phyloP scores from a whole-genome alignment of 2,888 invertebrate genomes.

The Sceliomorpha sp. region DNA sequence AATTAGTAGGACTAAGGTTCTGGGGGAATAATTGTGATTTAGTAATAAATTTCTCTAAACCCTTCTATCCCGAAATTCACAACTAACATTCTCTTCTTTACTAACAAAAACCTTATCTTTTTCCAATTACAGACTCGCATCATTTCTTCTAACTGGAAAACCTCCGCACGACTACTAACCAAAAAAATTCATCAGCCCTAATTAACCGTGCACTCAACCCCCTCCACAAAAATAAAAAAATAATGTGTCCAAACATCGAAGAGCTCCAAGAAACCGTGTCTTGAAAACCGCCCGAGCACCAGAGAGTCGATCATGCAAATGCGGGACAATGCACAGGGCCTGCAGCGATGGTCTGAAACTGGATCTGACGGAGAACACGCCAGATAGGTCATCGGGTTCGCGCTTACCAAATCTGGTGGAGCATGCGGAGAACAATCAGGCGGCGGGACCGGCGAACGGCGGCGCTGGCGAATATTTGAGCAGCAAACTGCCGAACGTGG shows the following conservation, averaged over 20 bases:
- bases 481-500: conserved; percentile 78
- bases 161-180: conserved; percentile 11
- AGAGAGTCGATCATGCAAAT: conserved; percentile 74
- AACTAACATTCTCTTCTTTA: conserved; percentile 46
- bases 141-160: not conserved
- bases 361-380: conserved; percentile 78
- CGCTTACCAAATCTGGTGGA: conserved; percentile 77
- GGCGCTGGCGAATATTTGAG: conserved; percentile 75
- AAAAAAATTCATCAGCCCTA: not conserved
- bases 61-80: not conserved
- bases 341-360: conserved; percentile 77
- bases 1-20: no score
- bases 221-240: no score
- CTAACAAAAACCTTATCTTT: conserved; percentile 52
- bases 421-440: conserved; percentile 72
- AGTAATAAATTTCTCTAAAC: not conserved
- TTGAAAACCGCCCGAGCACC: conserved; percentile 20
- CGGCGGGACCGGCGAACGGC: conserved; percentile 32
- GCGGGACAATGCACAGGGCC: conserved; percentile 76
- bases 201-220: conserved; percentile 11
- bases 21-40: no score
- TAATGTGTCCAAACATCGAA: not conserved
- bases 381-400: conserved; percentile 74
- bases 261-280: conserved; percentile 17
- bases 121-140: conserved; percentile 2